Conservation (phyloP, 2,888 invertebrate species). For the Drosophila putrida region DNA sequence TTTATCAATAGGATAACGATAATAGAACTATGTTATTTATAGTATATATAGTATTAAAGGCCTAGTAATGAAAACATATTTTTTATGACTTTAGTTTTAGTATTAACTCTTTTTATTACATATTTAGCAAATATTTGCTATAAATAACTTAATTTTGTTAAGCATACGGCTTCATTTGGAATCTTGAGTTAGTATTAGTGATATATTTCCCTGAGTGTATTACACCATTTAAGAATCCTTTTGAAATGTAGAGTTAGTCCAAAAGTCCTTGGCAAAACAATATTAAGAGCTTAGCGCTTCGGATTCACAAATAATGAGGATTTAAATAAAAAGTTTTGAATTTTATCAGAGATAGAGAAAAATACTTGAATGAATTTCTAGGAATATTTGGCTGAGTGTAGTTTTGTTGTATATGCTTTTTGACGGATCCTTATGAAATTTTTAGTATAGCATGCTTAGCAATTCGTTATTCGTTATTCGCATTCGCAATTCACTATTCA, state of each 20-base stretch:
- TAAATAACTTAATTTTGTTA: too few relatives aligned
- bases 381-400: background rate
- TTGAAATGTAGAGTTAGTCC: background rate
- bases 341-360: background rate
- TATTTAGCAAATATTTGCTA: too few relatives aligned
- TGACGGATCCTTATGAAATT: background rate
- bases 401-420: background rate
- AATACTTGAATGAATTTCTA: background rate
- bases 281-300: background rate
- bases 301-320: background rate
- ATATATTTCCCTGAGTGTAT: background rate
- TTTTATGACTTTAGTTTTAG: too few relatives aligned
- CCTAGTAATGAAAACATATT: too few relatives aligned
- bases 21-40: background rate
- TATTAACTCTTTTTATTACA: too few relatives aligned
- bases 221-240: background rate
- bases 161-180: background rate
- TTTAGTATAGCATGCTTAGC: background rate
- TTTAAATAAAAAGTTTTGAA: background rate
- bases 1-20: background rate
- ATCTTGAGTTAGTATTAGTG: background rate
- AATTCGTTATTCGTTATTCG: slow-evolving; percentile 8
- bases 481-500: slow-evolving; percentile 3
- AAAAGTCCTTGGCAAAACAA: background rate
- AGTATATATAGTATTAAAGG: too few relatives aligned